Conservation (phyloP, 2,113 vertebrate species). For the Psammodynastes pulverulentus region DNA sequence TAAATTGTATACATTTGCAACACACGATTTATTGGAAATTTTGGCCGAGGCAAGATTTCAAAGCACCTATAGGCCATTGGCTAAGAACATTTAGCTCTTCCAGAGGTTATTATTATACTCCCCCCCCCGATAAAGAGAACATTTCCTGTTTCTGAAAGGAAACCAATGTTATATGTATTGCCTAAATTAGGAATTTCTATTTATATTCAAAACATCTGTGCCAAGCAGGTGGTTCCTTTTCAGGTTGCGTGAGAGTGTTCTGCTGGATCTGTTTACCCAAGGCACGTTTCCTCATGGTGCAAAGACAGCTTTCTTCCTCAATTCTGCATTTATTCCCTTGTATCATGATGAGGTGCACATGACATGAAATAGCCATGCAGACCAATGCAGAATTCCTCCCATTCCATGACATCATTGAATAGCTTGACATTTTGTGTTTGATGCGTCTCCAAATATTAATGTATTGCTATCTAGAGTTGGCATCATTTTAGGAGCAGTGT, state of each 20-base stretch:
- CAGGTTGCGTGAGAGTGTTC: not conserved
- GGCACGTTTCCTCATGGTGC: not conserved
- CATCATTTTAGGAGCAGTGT: not conserved
- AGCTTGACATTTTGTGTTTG: not conserved
- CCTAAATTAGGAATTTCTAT: not conserved
- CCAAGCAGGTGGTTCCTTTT: conserved; percentile 8
- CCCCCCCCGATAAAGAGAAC: not conserved
- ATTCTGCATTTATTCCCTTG: not conserved
- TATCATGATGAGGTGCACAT: not conserved
- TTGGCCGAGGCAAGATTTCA: not conserved
- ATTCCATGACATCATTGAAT: not conserved
- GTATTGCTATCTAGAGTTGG: not conserved
- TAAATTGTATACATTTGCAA: not conserved
- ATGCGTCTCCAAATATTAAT: not conserved
- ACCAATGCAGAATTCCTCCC: not conserved
- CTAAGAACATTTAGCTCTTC: not conserved
- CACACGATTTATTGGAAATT: not conserved
- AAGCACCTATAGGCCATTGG: not conserved
- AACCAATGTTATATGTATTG: not conserved
- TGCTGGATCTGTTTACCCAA: not conserved
- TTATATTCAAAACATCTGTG: conserved; percentile 17
- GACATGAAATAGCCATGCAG: not conserved
- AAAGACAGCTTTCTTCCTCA: not conserved
- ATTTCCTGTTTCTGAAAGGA: conserved; percentile 8
- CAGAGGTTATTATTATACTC: not conserved